Percentiles rank a stretch among this genome's conserved stretches.
These are phyloP conservation scores for Hippocampus abdominalis DNA, from an alignment of 2,113 vertebrate genomes.

Conservation along the genomic window DNA sequence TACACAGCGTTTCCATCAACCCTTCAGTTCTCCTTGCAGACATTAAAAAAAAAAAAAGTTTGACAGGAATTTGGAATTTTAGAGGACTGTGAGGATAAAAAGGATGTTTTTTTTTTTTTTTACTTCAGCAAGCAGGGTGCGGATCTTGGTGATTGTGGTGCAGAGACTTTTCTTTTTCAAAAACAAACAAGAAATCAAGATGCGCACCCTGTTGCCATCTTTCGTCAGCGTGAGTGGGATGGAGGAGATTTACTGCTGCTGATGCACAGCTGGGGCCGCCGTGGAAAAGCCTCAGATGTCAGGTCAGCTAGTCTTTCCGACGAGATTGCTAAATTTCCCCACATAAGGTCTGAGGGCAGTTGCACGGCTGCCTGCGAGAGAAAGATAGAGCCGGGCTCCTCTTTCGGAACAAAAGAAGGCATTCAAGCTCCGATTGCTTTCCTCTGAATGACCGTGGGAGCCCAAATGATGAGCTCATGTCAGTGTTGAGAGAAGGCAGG, in stretches of 20 bases:
- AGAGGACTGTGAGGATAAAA: not conserved
- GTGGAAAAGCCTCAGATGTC: conserved; percentile 34
- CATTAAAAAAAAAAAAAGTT: not conserved
- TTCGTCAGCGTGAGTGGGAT: conserved; percentile 42
- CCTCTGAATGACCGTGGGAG: conserved; percentile 35
- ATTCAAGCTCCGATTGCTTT: conserved; percentile 34
- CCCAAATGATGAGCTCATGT: conserved; percentile 46
- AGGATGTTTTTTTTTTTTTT: not conserved
- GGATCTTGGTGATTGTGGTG: conserved; percentile 2
- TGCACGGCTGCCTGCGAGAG: conserved; percentile 26
- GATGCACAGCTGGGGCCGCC: conserved; percentile 40
- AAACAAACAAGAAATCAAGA: conserved; percentile 21
- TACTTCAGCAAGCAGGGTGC: not conserved
- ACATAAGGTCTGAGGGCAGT: conserved; percentile 26
- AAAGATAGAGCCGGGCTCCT: conserved; percentile 42
- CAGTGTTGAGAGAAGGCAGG: conserved; percentile 34
- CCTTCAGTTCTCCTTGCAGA: not conserved
- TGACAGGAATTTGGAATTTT: not conserved
- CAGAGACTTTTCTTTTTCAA: conserved; percentile 23
- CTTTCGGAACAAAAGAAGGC: conserved; percentile 46
- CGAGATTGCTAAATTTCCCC: conserved; percentile 38
- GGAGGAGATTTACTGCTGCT: conserved; percentile 34
- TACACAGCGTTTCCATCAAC: not conserved
- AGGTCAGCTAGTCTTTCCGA: conserved; percentile 42
- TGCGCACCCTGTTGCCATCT: conserved; percentile 37